Base-by-base conservation (phyloP, 2,888 invertebrate genomes). In the Halictus quadricinctus region DNA sequence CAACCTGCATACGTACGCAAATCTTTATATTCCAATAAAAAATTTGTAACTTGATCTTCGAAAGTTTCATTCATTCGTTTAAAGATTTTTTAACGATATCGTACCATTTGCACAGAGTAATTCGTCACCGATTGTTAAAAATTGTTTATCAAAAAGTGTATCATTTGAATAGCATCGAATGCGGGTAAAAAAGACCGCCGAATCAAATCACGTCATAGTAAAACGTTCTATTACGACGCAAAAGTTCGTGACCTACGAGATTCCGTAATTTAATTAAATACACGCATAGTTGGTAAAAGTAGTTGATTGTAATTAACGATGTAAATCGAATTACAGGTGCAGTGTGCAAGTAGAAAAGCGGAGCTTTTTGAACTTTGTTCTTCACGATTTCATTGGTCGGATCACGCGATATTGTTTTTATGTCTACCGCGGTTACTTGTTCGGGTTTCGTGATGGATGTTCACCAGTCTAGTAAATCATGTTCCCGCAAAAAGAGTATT, bases 221-320 rank as follows among this genome's bases (percentile, higher is more conserved):
- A 72, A 60, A 43, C 25, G 46, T 64, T 75, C 8, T 10, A 64
- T 64, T 50, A 50, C 50, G 50, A 50, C 18, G 8, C 46, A 46
- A 43, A 25, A 15, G 12, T 41, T 46, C 18, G 25, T 12, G 12
- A 48, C 18, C 69, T 18, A 54, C 50, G 10, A 74, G 79, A 72
- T 80, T 72, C 74, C 72, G 72, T 81, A 76, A 88, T 86, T 88
- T 80, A 88, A 88, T 90, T 89, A 29, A 29, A 29, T 29, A 29
- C 29, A 87, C 85, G 87, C 8, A 36, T 21, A 7, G 15, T 36
- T 2, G 77, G 78, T 73, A 83, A 84, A 83, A 73, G 85, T 87
- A 87, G 88, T 90, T 87, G 87, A 88, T 86, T 89, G 84, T 80
- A 90, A 89, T 90, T 88, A 89, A 66, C 18, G 36, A 66, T 84